Percentiles rank a stretch among this genome's conserved stretches.
Evolutionary conservation across 2,888 invertebrate genomes (phyloP).

Genomic region (Celastrina argiolus): DNA sequence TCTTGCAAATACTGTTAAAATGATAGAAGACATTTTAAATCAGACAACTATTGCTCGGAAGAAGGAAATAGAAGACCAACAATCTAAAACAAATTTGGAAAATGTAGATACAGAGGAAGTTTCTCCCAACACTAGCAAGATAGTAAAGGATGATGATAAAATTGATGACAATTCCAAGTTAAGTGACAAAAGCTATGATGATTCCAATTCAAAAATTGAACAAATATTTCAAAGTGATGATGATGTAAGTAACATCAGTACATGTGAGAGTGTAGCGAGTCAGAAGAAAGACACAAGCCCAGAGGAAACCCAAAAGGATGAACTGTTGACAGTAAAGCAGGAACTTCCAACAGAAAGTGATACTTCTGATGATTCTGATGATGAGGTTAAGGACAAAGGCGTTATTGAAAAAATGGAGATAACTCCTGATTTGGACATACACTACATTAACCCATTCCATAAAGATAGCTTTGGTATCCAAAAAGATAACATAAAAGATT

Average conservation of each 20-base stretch:
- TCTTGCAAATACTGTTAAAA: constrained; percentile 57
- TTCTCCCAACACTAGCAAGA: constrained; percentile 21
- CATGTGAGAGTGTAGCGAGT: constrained; percentile 4
- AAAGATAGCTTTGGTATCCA: constrained; percentile 48
- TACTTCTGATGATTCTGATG: constrained; percentile 25
- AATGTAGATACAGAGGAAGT: constrained; percentile 23
- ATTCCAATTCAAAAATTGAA: constrained; percentile 25
- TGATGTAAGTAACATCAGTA: constrained; percentile 19
- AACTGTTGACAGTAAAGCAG: constrained; percentile 17
- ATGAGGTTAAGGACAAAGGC: constrained; percentile 30
- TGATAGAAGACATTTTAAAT: constrained; percentile 53
- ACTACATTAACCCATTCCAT: constrained; percentile 46
- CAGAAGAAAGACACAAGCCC: constrained; percentile 3
- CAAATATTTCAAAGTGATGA: constrained; percentile 23
- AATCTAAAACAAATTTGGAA: not conserved
- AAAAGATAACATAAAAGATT: constrained; percentile 38
- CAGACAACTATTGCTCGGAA: constrained; percentile 19
- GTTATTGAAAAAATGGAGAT: constrained; percentile 46
- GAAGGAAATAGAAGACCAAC: constrained; percentile 12
- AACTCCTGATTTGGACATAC: constrained; percentile 41
- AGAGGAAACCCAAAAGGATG: not conserved
- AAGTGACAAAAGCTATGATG: constrained; percentile 25
- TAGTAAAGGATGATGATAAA: constrained; percentile 25
- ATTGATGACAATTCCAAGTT: constrained; percentile 22
- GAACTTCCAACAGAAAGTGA: constrained; percentile 31